Evolutionary conservation across 1,140 invertebrate species (phyloP).

Genomic region (Aphaenogaster ashmeadi): DNA sequence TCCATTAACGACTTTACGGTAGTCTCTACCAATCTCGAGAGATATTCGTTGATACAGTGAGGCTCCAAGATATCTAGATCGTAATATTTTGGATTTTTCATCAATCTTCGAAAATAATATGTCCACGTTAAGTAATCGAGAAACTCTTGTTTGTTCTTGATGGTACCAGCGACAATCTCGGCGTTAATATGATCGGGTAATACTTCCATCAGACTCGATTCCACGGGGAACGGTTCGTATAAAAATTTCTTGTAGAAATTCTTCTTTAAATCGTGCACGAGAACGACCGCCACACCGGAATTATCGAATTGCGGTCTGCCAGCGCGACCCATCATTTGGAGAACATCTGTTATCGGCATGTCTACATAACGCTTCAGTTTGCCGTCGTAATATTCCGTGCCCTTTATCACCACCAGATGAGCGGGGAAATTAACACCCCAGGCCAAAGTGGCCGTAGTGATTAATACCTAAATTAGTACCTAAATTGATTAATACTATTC

Average conservation of each 20-base stretch:
- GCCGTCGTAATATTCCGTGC: constrained; percentile 99
- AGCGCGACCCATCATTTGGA: constrained; percentile 99
- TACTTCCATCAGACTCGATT: constrained; percentile 97
- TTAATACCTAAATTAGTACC: constrained; percentile 91
- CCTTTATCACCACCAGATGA: constrained; percentile 94
- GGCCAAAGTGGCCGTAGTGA: constrained; percentile 98
- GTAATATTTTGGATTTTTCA: constrained; percentile 98
- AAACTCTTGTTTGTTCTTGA: constrained; percentile 96
- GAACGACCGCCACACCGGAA: constrained; percentile 97
- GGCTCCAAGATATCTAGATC: constrained; percentile 93
- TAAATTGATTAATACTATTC: constrained; percentile 43
- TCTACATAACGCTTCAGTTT: constrained; percentile 99
- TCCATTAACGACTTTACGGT: constrained; percentile 91
- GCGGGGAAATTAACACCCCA: constrained; percentile 99
- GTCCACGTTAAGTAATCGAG: constrained; percentile 99
- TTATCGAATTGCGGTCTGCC: constrained; percentile 98
- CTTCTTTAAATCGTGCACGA: constrained; percentile 99
- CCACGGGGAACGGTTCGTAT: constrained; percentile 99
- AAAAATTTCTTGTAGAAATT: constrained; percentile 99
- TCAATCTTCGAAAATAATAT: constrained; percentile 97
- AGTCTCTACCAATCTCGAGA: constrained; percentile 93
- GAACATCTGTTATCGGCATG: constrained; percentile 99
- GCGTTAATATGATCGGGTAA: constrained; percentile 99
- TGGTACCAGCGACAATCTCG: constrained; percentile 98
- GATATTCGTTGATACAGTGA: constrained; percentile 91